Conservation (phyloP, 2,113 vertebrate species). For the Phylloscopus trochilus region DNA sequence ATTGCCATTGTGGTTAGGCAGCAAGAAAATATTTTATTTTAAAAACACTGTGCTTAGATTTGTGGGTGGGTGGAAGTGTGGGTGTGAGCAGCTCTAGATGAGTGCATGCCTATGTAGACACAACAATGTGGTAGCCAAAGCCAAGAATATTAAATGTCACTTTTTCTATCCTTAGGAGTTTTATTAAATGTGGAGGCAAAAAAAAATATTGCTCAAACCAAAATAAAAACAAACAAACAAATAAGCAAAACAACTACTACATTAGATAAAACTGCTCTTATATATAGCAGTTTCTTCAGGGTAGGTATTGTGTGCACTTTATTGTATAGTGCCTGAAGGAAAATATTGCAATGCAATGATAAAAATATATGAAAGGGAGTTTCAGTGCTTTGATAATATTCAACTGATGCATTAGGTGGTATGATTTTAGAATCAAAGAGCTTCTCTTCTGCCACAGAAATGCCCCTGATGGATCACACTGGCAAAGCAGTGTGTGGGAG, state of each 20-base stretch:
- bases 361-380: background rate
- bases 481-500: background rate
- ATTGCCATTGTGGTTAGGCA: background rate
- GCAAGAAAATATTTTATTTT: background rate
- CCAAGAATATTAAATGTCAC: background rate
- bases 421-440: background rate
- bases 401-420: background rate
- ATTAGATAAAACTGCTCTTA: background rate
- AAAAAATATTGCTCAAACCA: background rate
- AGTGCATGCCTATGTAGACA: constrained; percentile 14
- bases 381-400: background rate
- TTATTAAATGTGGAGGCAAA: background rate
- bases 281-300: background rate
- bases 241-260: background rate
- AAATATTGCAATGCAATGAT: background rate
- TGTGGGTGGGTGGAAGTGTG: background rate
- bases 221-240: background rate
- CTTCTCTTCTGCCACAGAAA: background rate
- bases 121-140: background rate
- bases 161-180: background rate
- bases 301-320: background rate
- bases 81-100: background rate
- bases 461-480: background rate
- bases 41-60: background rate
- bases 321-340: background rate